Evolutionary conservation across 2,888 invertebrate species (phyloP).

Genomic region (Patella depressa): DNA sequence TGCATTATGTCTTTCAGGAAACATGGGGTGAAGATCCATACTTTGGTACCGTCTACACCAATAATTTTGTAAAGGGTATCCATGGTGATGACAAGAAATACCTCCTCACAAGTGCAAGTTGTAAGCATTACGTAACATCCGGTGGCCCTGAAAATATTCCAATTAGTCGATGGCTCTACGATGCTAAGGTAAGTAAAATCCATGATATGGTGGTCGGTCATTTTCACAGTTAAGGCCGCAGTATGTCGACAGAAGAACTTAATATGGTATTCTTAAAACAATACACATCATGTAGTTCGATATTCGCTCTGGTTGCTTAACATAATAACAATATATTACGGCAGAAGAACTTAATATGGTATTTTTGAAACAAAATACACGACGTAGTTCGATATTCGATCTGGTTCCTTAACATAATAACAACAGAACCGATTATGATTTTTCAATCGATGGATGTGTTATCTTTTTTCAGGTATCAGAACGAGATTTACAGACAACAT

Average conservation of each 20-base stretch:
- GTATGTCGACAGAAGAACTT: too few relatives aligned
- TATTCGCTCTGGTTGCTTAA: too few relatives aligned
- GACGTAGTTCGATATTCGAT: too few relatives aligned
- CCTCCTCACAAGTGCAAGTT: conserved; percentile 61
- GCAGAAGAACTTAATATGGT: too few relatives aligned
- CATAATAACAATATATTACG: too few relatives aligned
- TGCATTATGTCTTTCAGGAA: conserved; percentile 43
- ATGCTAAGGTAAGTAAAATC: background rate
- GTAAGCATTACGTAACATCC: conserved; percentile 65
- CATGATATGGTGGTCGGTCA: background rate
- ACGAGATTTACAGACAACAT: background rate
- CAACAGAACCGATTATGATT: too few relatives aligned
- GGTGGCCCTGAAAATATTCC: conserved; percentile 58
- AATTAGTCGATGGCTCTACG: background rate
- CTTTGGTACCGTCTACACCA: conserved; percentile 52
- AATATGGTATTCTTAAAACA: too few relatives aligned
- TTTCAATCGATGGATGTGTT: background rate
- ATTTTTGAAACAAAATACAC: too few relatives aligned
- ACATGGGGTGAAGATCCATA: conserved; percentile 68
- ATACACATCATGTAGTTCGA: too few relatives aligned
- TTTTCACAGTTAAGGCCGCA: background rate
- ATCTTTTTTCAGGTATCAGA: background rate
- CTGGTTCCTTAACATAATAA: too few relatives aligned
- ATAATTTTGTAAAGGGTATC: conserved; percentile 57
- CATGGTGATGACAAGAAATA: conserved; percentile 61